Base-by-base conservation (phyloP, 2,113 vertebrate genomes). In the Platycercus adscitus region DNA sequence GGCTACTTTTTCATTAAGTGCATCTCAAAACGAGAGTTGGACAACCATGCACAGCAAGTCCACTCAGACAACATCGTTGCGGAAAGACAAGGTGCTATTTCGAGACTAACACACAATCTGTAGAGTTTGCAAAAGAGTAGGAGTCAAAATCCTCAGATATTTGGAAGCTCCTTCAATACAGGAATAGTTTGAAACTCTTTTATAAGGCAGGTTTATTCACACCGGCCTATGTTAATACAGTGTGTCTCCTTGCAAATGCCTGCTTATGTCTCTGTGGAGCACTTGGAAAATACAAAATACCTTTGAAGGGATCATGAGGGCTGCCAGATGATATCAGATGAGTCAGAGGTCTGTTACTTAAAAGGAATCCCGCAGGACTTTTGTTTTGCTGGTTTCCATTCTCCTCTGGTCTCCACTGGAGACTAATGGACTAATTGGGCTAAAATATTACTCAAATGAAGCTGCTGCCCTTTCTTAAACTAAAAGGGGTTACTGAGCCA, bases 391-490 rank as follows among this genome's bases (percentile, higher is more conserved):
- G 91, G 96, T 93, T 96, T 96, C 86, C 79, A 87, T 96, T 96
- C 88, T 89, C 69, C 61, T 93, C 72, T 95, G 91, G 96, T 97
- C 97, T 97, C 95, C 97, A 89, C 43, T 96, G 94, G 96, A 98
- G 92, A 98, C 97, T 97, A 97, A 98, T 97, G 97, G 97, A 96
- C 95, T 98, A 96, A 97, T 93, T 95, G 89, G 95, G 95, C 96
- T 96, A 97, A 97, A 98, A 88, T 95, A 97, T 96, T 97, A 92
- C 97, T 97, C 94, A 98, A 97, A 97, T 97, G 97, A 95, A 98
- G 95, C 90, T 91, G 78, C 93, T 96, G 95, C 95, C 91, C 81
- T 96, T 96, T 94, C 85, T 77, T 86, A 97, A 96, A 96, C 93
- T 97, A 97, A 97, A 98, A 98, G 95, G 94, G 88, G 96, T 97